Evolutionary conservation across 2,888 invertebrate species (phyloP).

Genomic region (Marasmarcha lunaedactyla): DNA sequence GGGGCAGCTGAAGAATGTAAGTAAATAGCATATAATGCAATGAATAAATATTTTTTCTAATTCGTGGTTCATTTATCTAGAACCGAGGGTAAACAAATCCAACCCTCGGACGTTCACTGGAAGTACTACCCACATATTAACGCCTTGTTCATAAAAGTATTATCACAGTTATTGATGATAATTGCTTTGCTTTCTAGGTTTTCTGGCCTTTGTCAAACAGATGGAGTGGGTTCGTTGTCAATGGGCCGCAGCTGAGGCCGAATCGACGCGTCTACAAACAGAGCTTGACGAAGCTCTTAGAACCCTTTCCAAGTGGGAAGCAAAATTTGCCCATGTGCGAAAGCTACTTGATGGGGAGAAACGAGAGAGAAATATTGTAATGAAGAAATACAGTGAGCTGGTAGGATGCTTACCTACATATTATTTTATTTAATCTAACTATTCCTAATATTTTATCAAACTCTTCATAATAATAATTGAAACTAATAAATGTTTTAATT

Average conservation of each 20-base stretch:
- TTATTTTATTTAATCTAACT: no score
- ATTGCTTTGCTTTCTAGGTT: slow-evolving; percentile 75
- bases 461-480: no score
- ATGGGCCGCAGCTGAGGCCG: slow-evolving; percentile 77
- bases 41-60: no score
- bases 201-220: slow-evolving; percentile 78
- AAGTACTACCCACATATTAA: no score
- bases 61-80: no score
- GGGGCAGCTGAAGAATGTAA: slow-evolving; percentile 78
- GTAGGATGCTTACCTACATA: no score
- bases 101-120: no score
- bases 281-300: slow-evolving; percentile 78
- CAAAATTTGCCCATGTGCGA: slow-evolving; percentile 84
- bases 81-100: no score
- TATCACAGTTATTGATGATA: no score
- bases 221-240: slow-evolving; percentile 79
- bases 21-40: slow-evolving; percentile 21
- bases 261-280: slow-evolving; percentile 78
- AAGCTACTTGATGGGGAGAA: slow-evolving; percentile 85
- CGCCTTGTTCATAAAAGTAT: no score
- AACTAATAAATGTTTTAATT: no score
- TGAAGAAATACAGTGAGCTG: slow-evolving; percentile 79
- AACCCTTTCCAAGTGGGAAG: slow-evolving; percentile 81
- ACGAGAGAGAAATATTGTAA: slow-evolving; percentile 74
- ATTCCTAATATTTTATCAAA: no score